Percentiles rank a stretch among this genome's conserved stretches.
phyloP scores from a whole-genome alignment of 2,888 invertebrate species.

The Camptogramma bilineatum region DNA sequence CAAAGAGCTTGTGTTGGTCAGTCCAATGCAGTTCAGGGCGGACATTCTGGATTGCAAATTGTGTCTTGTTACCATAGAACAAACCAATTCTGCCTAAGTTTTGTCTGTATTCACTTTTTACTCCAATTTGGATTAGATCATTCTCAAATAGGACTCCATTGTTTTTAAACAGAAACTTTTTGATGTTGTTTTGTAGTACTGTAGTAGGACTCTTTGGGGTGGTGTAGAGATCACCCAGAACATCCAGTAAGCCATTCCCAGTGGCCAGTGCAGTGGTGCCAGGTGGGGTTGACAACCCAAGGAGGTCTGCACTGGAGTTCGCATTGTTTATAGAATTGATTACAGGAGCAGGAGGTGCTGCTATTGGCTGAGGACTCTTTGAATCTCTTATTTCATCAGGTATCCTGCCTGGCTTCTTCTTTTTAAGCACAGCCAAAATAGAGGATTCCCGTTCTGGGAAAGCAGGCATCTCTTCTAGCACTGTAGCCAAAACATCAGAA shows the following conservation, averaged over 20 bases:
- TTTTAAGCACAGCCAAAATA: constrained; percentile 98
- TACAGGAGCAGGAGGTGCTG: constrained; percentile 68
- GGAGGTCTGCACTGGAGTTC: constrained; percentile 91
- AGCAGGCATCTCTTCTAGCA: constrained; percentile 99
- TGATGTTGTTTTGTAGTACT: constrained; percentile 92
- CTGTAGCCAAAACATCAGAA: constrained; percentile 98
- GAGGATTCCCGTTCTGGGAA: constrained; percentile 99
- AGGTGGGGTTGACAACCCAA: constrained; percentile 95
- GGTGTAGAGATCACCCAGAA: constrained; percentile 94
- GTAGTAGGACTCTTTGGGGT: constrained; percentile 86
- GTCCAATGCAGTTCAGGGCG: constrained; percentile 89
- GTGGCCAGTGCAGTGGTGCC: constrained; percentile 88
- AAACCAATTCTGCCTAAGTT: constrained; percentile 98
- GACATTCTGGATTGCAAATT: constrained; percentile 91
- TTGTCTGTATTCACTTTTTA: constrained; percentile 98
- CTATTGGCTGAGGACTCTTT: constrained; percentile 88
- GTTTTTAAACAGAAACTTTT: constrained; percentile 98
- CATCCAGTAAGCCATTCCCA: constrained; percentile 94
- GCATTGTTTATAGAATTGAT: constrained; percentile 80
- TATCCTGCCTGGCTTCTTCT: constrained; percentile 98
- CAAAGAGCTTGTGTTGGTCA: constrained; percentile 91
- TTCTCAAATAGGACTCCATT: constrained; percentile 99
- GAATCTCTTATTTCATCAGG: constrained; percentile 95
- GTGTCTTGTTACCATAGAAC: constrained; percentile 99
- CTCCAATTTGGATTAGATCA: constrained; percentile 98